Evolutionary conservation across 2,797 vertebrate genomes (phyloP).

Genomic region (Neopelma chrysocephalum): DNA sequence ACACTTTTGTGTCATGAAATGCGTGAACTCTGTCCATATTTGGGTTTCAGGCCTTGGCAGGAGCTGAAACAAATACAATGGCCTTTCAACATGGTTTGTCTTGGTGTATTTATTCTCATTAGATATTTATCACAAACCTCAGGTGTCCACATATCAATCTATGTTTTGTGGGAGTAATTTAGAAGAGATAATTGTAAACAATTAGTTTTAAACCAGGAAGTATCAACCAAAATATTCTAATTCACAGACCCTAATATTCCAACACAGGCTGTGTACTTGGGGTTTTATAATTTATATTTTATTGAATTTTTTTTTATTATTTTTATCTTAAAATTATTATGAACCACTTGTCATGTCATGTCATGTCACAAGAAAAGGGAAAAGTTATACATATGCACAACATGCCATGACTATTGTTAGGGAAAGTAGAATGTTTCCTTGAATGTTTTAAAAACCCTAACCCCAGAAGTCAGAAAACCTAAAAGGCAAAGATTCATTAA

Average conservation of each 20-base stretch:
- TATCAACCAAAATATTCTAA: background rate
- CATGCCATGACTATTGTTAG: background rate
- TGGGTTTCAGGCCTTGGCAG: background rate
- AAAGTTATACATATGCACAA: background rate
- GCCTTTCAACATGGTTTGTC: background rate
- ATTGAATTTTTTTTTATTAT: background rate
- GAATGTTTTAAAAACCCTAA: background rate
- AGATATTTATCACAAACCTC: background rate
- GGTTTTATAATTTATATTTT: background rate
- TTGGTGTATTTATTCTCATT: background rate
- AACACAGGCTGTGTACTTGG: background rate
- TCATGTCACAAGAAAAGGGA: background rate
- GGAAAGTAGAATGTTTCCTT: background rate
- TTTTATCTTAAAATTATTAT: background rate
- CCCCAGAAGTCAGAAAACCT: background rate
- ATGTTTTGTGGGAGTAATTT: background rate
- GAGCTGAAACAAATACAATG: background rate
- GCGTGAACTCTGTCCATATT: background rate
- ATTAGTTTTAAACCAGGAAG: background rate
- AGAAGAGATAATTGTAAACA: background rate
- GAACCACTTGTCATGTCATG: too few species aligned
- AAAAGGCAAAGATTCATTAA: background rate
- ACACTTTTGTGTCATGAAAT: background rate
- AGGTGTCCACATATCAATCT: background rate
- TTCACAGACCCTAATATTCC: background rate